phyloP scores from a whole-genome alignment of 2,888 invertebrate species.

The Keiferia lycopersicella region DNA sequence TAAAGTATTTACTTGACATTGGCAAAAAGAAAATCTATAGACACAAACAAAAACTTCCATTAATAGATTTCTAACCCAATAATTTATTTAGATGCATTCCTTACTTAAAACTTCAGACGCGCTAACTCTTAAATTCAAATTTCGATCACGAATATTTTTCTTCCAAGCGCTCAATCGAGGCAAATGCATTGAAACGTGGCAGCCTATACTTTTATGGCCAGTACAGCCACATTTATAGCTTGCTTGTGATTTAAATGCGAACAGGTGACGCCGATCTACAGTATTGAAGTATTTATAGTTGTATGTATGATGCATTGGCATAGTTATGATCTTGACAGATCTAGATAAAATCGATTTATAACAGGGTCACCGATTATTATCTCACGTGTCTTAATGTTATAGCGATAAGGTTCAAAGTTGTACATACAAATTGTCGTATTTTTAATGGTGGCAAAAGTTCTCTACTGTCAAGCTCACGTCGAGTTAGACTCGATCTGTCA shows the following conservation, averaged over 20 bases:
- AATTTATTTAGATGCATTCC: too few species aligned
- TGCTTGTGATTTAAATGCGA: background rate
- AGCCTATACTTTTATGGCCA: slow-evolving; percentile 4
- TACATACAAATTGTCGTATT: background rate
- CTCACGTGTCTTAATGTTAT: background rate
- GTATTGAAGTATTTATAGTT: slow-evolving; percentile 16
- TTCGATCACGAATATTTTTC: background rate
- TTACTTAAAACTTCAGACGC: too few species aligned
- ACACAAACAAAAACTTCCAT: too few species aligned
- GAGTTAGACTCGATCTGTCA: too few species aligned
- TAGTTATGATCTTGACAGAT: slow-evolving; percentile 8
- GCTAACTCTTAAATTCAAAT: background rate
- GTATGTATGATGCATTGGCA: slow-evolving; percentile 13
- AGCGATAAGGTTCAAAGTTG: background rate
- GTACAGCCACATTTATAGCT: background rate
- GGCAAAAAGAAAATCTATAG: too few species aligned
- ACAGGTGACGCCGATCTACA: slow-evolving; percentile 16
- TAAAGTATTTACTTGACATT: too few species aligned
- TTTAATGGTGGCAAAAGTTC: background rate
- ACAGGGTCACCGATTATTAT: background rate
- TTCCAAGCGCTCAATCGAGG: background rate
- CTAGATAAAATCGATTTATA: background rate
- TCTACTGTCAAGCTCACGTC: too few species aligned
- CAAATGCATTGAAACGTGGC: slow-evolving; percentile 1
- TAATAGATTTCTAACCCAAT: too few species aligned